Evolutionary conservation across 2,888 invertebrate genomes (phyloP).

Genomic region (Pemphredon lugubris): DNA sequence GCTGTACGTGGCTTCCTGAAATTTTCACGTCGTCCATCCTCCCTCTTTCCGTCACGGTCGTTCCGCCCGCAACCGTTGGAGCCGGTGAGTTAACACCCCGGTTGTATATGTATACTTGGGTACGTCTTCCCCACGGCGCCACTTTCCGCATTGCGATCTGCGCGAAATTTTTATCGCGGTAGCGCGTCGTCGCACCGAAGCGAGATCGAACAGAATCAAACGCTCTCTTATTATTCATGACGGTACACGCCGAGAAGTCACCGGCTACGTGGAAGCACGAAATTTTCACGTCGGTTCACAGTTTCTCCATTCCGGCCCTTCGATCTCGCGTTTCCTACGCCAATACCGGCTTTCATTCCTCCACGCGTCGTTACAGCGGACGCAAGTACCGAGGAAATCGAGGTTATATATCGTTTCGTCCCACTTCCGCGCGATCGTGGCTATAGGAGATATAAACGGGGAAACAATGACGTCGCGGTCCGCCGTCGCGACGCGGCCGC

Average conservation of each 20-base stretch:
- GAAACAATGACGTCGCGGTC: too few relatives aligned
- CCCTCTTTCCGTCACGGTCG: neutral
- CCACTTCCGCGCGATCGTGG: too few relatives aligned
- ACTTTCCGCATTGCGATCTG: neutral
- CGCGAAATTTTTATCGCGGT: neutral
- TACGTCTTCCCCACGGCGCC: neutral
- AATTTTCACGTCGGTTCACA: constrained; percentile 70
- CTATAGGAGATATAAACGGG: too few relatives aligned
- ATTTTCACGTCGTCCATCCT: constrained; percentile 22
- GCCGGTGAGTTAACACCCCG: too few relatives aligned
- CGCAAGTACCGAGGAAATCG: neutral
- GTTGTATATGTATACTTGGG: too few relatives aligned
- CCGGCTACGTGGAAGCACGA: constrained; percentile 55
- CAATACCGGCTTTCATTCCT: constrained; percentile 41
- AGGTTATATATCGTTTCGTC: too few relatives aligned
- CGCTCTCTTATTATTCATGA: constrained; percentile 66
- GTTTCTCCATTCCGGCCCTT: constrained; percentile 16
- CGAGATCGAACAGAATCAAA: constrained; percentile 42
- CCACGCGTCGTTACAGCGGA: constrained; percentile 24
- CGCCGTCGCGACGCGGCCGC: too few relatives aligned
- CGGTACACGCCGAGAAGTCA: constrained; percentile 65
- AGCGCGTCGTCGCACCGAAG: too few relatives aligned
- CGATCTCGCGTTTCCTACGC: constrained; percentile 18
- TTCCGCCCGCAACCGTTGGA: neutral
- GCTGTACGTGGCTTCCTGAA: constrained; percentile 2